Conservation (phyloP, 2,113 vertebrate genomes). For the Sapayoa aenigma region DNA sequence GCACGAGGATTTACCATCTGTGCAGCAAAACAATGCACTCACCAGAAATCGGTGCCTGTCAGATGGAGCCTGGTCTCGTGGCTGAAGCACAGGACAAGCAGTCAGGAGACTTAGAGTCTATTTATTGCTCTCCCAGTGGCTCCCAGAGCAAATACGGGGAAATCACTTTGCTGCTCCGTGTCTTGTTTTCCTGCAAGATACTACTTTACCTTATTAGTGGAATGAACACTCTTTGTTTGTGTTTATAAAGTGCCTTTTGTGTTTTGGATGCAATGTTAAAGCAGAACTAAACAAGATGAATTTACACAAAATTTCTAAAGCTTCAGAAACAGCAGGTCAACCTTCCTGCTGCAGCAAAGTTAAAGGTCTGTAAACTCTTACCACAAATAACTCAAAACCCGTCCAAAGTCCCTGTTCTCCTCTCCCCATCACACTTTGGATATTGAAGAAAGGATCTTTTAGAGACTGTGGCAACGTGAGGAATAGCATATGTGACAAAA, state of each 20-base stretch:
- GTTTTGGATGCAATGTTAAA: not conserved
- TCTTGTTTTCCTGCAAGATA: not conserved
- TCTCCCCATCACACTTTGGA: not conserved
- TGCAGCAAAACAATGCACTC: conserved; percentile 26
- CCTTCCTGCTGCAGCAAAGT: not conserved
- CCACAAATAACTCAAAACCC: not conserved
- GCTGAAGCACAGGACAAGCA: conserved; percentile 49
- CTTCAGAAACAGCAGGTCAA: not conserved
- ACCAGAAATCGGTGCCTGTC: not conserved
- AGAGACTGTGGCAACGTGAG: not conserved
- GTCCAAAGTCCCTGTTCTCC: not conserved
- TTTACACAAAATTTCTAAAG: not conserved
- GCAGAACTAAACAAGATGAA: not conserved
- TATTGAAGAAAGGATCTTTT: not conserved
- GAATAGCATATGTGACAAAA: not conserved
- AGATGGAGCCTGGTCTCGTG: conserved; percentile 26
- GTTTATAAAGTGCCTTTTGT: not conserved
- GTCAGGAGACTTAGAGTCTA: conserved; percentile 49
- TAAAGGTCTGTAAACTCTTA: not conserved
- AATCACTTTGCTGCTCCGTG: not conserved
- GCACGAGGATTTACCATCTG: conserved; percentile 40
- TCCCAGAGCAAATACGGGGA: not conserved
- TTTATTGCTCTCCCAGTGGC: conserved; percentile 29
- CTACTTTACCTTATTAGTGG: not conserved
- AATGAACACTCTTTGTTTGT: not conserved